Evolutionary conservation across 2,113 vertebrate species (phyloP), one percentile per base, ranked within the genome.

Genomic region (Oryzias woworae): DNA sequence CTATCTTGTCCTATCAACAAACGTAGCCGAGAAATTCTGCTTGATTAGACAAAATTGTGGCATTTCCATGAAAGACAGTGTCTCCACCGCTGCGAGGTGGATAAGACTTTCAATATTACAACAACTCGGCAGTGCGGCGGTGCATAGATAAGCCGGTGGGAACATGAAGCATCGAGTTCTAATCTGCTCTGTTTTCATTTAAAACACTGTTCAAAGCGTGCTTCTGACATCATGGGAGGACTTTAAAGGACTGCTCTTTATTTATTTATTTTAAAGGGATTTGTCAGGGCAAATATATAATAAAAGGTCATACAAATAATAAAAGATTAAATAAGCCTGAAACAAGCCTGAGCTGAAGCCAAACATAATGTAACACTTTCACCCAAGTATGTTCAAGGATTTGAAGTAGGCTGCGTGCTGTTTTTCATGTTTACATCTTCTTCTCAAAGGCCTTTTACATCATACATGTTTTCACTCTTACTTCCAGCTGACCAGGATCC

Each of bases 381-480:
- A 51, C 20, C 36, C 52, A 41, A 46, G 63, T 3, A 69, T n/a
- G 63, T 58, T 31, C 3, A 56, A 75, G 77, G 81, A 80, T 70
- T 77, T 57, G 55, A 42, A 52, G 53, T 61, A 28, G 49, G 36
- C 72, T 61, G 53, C 62, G 15, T 73, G 71, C 75, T 62, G 69
- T 64, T 75, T 85, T 59, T 64, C 65, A 73, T 72, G 66, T 76
- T 75, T 74, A 61, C 72, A 69, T 78, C 62, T 71, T 71, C 57
- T 59, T 80, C 63, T 57, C 28, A 57, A 59, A 46, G 78, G 67
- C 77, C 69, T 59, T 69, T 75, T 57, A 7, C 62, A 58, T 52
- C 2, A 22, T 36, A 48, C 57, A 51, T 56, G 58, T 49, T 73
- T 51, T 50, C 55, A 60, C 62, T 8, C 36, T n/a, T 62, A 52